Evolutionary conservation across 2,888 invertebrate genomes (phyloP).

Genomic region (Cacoxenus indagator): DNA sequence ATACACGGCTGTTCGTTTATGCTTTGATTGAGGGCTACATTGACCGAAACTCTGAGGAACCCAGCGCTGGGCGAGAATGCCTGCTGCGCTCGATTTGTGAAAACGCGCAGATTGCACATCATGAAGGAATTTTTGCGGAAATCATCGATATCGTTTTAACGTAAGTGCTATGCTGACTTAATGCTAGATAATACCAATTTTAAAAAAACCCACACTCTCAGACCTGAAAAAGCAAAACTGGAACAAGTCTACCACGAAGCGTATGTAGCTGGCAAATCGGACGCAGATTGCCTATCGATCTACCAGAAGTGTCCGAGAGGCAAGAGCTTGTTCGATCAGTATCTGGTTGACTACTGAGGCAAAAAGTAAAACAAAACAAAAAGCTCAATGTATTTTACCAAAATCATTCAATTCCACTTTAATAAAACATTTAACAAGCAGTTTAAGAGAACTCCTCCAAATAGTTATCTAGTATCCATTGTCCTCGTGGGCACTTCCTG

Average conservation of each 20-base stretch:
- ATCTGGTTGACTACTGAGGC: slow-evolving; percentile 38
- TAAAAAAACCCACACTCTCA: neutral
- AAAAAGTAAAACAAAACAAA: slow-evolving; percentile 22
- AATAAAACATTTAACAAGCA: slow-evolving; percentile 24
- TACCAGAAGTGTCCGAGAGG: slow-evolving; percentile 76
- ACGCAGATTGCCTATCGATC: slow-evolving; percentile 73
- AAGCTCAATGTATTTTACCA: neutral
- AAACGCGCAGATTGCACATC: slow-evolving; percentile 48
- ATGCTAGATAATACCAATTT: neutral
- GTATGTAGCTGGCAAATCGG: slow-evolving; percentile 49
- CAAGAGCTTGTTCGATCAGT: slow-evolving; percentile 75
- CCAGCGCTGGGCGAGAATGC: slow-evolving; percentile 39
- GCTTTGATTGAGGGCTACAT: neutral
- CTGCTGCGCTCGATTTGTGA: slow-evolving; percentile 54
- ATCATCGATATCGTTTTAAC: slow-evolving; percentile 47
- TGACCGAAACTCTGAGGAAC: slow-evolving; percentile 34
- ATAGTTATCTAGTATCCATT: slow-evolving; percentile 74
- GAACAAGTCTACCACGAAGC: slow-evolving; percentile 75
- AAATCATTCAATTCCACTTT: slow-evolving; percentile 20
- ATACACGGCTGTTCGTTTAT: slow-evolving; percentile 27
- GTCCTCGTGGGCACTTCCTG: slow-evolving; percentile 74
- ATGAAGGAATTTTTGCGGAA: slow-evolving; percentile 43
- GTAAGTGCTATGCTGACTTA: slow-evolving; percentile 41
- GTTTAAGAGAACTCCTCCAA: slow-evolving; percentile 15
- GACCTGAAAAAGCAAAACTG: slow-evolving; percentile 58